phyloP scores from a whole-genome alignment of 2,888 invertebrate genomes.

The Carpatolechia fugitivella region DNA sequence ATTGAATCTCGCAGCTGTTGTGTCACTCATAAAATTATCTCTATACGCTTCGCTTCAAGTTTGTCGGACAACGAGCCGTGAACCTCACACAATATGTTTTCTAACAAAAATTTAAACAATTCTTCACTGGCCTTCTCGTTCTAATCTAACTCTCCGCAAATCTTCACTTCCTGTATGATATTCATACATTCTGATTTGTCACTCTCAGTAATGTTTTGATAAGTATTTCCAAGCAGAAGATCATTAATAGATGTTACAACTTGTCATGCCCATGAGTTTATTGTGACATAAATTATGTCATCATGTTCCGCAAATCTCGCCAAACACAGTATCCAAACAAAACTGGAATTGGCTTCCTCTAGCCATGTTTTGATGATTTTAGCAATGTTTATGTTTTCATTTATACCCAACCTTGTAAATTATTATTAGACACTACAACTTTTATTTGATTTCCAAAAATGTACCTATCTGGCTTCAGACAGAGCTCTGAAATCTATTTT shows the following conservation, averaged over 20 bases:
- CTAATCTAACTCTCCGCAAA: too few species aligned
- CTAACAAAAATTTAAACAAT: background rate
- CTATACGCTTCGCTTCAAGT: background rate
- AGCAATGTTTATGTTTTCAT: conserved; percentile 8
- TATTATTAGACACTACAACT: conserved; percentile 62
- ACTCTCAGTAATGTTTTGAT: conserved; percentile 4
- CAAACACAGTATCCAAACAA: conserved; percentile 28
- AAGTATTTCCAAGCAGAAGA: background rate
- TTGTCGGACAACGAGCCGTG: conserved; percentile 1
- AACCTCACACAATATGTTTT: conserved; percentile 4
- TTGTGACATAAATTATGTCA: conserved; percentile 18
- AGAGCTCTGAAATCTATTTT: conserved; percentile 67
- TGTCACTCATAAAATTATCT: conserved; percentile 4
- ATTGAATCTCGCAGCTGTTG: background rate
- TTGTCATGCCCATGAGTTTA: conserved; percentile 7
- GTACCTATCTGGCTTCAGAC: conserved; percentile 67
- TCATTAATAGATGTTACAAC: conserved; percentile 18
- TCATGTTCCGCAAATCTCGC: conserved; percentile 3
- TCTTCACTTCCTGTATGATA: background rate
- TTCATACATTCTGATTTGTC: conserved; percentile 11
- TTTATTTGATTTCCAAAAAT: conserved; percentile 78
- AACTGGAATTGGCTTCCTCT: conserved; percentile 26
- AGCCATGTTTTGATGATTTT: conserved; percentile 19
- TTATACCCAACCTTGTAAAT: conserved; percentile 57
- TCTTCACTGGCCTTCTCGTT: background rate